phyloP scores from a whole-genome alignment of 2,113 vertebrate genomes.

The Neolamprologus toae region DNA sequence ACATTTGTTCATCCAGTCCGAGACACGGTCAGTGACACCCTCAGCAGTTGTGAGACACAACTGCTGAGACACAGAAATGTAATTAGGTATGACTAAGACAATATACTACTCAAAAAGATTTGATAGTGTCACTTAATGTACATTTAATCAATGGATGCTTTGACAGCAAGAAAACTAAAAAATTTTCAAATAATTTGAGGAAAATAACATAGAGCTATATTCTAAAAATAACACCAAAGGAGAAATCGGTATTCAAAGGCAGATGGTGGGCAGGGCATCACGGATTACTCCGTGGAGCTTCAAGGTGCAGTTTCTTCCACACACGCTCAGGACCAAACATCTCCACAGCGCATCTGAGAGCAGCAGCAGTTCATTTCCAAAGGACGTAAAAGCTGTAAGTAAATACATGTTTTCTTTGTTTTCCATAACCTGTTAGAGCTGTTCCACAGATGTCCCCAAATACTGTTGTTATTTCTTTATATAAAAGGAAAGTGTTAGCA shows the following conservation, averaged over 20 bases:
- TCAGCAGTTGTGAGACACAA: background rate
- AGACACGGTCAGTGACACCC: background rate
- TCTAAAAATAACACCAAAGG: background rate
- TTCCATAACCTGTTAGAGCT: background rate
- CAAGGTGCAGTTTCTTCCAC: background rate
- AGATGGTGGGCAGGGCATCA: background rate
- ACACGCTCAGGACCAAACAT: background rate
- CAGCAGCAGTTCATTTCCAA: background rate
- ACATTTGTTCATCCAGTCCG: background rate
- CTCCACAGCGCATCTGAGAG: background rate
- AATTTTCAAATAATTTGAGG: accelerated
- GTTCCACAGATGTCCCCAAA: background rate
- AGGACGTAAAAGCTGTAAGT: background rate
- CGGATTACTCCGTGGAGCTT: background rate
- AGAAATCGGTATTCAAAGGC: background rate
- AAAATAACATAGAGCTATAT: background rate
- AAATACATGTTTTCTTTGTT: background rate
- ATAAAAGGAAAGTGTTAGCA: background rate
- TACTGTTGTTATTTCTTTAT: background rate
- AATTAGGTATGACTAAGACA: background rate
- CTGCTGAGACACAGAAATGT: background rate
- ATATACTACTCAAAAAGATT: background rate
- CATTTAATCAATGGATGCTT: background rate
- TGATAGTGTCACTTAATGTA: background rate
- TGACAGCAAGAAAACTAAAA: background rate